Percentiles rank a stretch among this genome's conserved stretches.
Evolutionary conservation across 2,797 vertebrate genomes (phyloP).

Genomic region (Adrianichthys oophorus): DNA sequence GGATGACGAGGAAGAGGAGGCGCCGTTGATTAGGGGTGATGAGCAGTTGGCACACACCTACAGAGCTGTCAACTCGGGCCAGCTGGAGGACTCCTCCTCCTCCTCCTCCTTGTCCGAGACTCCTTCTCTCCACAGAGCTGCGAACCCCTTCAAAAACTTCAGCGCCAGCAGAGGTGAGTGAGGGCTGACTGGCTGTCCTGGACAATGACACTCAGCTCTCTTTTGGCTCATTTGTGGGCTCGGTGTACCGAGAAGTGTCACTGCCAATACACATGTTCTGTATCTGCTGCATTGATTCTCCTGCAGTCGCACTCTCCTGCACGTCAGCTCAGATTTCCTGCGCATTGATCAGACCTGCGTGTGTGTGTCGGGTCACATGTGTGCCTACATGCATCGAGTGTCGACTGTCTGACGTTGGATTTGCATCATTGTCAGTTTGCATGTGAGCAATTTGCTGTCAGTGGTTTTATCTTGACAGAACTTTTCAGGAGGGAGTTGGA

Average conservation of each 20-base stretch:
- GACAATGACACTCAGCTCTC: conserved; percentile 31
- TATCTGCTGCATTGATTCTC: conserved; percentile 55
- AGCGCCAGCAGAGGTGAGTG: conserved; percentile 74
- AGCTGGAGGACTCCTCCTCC: conserved; percentile 19
- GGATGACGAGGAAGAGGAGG: conserved; percentile 60
- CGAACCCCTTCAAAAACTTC: conserved; percentile 67
- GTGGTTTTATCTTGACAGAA: too few species aligned
- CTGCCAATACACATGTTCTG: conserved; percentile 45
- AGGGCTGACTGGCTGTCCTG: conserved; percentile 31
- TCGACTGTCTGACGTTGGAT: conserved; percentile 37
- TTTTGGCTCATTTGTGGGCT: conserved; percentile 2
- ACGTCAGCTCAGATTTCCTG: conserved; percentile 50
- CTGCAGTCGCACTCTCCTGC: conserved; percentile 5
- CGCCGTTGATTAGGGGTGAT: conserved; percentile 52
- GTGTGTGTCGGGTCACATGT: background rate
- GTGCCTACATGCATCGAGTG: background rate
- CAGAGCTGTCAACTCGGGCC: conserved; percentile 50
- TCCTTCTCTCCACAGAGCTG: background rate
- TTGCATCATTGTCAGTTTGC: conserved; percentile 46
- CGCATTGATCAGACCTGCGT: conserved; percentile 43
- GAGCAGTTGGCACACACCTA: conserved; percentile 59
- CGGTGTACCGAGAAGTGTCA: conserved; percentile 49
- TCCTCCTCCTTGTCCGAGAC: conserved; percentile 17
- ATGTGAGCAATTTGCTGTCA: conserved; percentile 1
- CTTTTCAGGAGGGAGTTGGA: too few species aligned